phyloP scores from a whole-genome alignment of 2,113 vertebrate genomes.

The Python bivittatus region DNA sequence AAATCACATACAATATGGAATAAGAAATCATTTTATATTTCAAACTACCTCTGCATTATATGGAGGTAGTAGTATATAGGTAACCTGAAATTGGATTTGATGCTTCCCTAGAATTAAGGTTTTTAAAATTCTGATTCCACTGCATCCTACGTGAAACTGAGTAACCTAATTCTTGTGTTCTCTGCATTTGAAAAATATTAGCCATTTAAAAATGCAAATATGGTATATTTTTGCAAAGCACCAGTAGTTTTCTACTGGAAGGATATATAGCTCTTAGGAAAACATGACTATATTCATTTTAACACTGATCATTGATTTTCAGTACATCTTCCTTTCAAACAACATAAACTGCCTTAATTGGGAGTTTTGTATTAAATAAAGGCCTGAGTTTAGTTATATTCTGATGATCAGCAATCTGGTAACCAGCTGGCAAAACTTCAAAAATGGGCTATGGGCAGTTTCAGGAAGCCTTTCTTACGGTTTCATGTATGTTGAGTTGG shows the following conservation, averaged over 20 bases:
- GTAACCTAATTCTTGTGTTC: neutral
- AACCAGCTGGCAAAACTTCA: neutral
- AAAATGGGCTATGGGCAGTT: neutral
- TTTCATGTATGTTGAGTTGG: neutral
- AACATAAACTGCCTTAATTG: neutral
- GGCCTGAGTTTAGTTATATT: neutral
- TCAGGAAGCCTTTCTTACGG: neutral
- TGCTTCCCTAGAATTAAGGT: neutral
- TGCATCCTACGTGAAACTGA: neutral
- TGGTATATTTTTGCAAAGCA: neutral
- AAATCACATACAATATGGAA: neutral
- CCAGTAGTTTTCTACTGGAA: slow-evolving; percentile 32
- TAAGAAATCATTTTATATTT: neutral
- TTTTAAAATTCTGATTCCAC: neutral
- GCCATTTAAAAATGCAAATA: neutral
- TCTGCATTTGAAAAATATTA: neutral
- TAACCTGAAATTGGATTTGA: neutral
- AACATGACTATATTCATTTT: neutral
- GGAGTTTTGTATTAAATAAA: neutral
- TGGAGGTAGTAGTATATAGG: neutral
- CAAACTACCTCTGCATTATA: neutral
- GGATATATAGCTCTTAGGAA: slow-evolving; percentile 4
- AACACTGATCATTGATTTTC: neutral
- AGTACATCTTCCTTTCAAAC: neutral
- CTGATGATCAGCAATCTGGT: neutral